Evolutionary conservation across 2,888 invertebrate species (phyloP), one percentile per base, ranked within the genome.

Genomic region (Silvanus unidentatus): DNA sequence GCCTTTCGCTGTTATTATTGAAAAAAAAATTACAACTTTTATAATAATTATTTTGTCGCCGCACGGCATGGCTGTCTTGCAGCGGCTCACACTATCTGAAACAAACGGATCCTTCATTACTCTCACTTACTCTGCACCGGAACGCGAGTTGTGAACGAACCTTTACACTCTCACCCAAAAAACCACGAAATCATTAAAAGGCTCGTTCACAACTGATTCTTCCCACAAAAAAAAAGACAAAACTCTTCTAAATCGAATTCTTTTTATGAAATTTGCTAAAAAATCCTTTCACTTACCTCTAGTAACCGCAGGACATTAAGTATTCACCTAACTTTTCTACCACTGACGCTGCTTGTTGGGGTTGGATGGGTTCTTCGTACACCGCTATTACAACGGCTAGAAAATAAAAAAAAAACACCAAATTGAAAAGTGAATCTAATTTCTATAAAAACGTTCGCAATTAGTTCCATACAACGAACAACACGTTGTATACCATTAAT

Each of bases 291-390:
- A 62, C 68, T 67, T 56, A 81, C 81, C 81, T 83, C 85, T 92
- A 93, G 86, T 90, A 92, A 84, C 92, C 91, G 84, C 91, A 92
- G 80, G 84, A 86, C 81, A 92, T 84, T 83, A 93, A 87, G 86
- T 93, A 93, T 77, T 93, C 93, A 80, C 93, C 92, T 83, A 93
- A 82, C 82, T 92, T 92, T 84, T 93, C 93, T 76, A 92, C 92
- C 77, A 93, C 90, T 66, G 91, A 91, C 75, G 93, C 93, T 72
- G 92, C 92, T 80, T 93, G 93, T 77, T 93, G 92, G 75, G 93
- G 92, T 79, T 92, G 92, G 76, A 92, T 91, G 73, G 92, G 92
- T 79, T 93, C 92, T 84, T 92, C 90, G 73, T 93, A 93, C 74
- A 92, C 83, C 76, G 92, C 88, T 74, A 93, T 86, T 75, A 93